Base-by-base conservation (phyloP, 1,140 invertebrate species). In the Dreissena polymorpha region DNA sequence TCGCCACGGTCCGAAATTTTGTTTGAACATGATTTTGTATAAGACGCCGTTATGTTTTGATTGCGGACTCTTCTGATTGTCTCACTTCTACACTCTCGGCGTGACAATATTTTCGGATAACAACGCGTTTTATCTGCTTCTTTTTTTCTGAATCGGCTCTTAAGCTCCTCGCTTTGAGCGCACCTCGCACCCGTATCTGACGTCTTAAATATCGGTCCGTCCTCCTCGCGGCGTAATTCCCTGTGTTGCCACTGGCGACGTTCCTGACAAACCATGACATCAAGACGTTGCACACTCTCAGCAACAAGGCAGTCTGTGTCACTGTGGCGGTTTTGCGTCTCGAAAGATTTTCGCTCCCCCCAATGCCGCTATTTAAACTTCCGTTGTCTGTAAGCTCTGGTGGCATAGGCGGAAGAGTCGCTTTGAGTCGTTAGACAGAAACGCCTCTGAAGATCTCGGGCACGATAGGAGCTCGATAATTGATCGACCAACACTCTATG, bases 341-440 rank as follows among this genome's bases (percentile, higher is more conserved):
- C n/a, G n/a, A n/a, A n/a, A n/a, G n/a, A n/a, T n/a, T n/a, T n/a
- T n/a, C n/a, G n/a, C n/a, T n/a, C n/a, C n/a, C n/a, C n/a, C n/a
- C n/a, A n/a, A n/a, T n/a, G n/a, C n/a, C n/a, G n/a, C n/a, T n/a
- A n/a, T n/a, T n/a, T n/a, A n/a, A n/a, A n/a, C n/a, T n/a, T n/a
- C n/a, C n/a, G n/a, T n/a, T n/a, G n/a, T n/a, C 57, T 18, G 57
- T 6, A 60, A 3, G 57, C 16, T 60, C 57, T 18, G 16, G 16
- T 60, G 16, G 21, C 2, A 60, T n/a, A 55, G 5, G 73, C 55
- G 14, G 73, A 75, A 16, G 55, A 63, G 29, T 75, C 73, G 21
- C 73, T 63, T 5, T 64, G 57, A 7, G 73, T 64, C n/a, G 21
- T 23, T 75, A 39, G 73, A 75, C 50, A 63, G 73, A n/a, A 63